phyloP scores from a whole-genome alignment of 2,113 vertebrate species.

The Apeltes quadracus region DNA sequence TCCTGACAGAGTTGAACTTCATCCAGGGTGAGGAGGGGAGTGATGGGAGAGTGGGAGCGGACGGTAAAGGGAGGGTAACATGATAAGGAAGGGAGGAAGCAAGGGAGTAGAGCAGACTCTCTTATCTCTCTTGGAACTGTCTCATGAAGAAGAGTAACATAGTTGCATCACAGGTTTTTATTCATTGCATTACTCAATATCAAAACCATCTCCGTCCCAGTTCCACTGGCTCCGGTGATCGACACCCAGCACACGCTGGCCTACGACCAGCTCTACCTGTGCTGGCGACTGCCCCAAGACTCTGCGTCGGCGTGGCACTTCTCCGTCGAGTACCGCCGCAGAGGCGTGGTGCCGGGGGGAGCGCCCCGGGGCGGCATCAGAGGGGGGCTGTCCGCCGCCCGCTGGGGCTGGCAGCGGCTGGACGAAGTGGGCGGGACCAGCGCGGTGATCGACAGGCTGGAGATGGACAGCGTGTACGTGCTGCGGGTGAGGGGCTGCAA shows the following conservation, averaged over 20 bases:
- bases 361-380: constrained; percentile 80
- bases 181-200: too few species aligned
- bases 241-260: constrained; percentile 95
- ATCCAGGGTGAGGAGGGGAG: constrained; percentile 84
- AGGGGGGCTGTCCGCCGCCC: constrained; percentile 85
- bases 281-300: constrained; percentile 91
- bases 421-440: constrained; percentile 90
- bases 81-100: background rate
- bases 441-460: constrained; percentile 88
- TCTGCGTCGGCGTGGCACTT: constrained; percentile 93
- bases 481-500: constrained; percentile 92
- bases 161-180: background rate
- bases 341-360: constrained; percentile 82
- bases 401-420: constrained; percentile 90
- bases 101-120: background rate
- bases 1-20: constrained; percentile 90
- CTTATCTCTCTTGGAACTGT: background rate
- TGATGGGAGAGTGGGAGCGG: background rate
- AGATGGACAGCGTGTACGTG: constrained; percentile 93
- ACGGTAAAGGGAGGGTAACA: background rate
- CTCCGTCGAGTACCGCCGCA: constrained; percentile 92
- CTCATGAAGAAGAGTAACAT: background rate
- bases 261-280: constrained; percentile 96
- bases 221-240: constrained; percentile 91
- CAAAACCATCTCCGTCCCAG: constrained; percentile 67